These are phyloP conservation scores for Pontoporia blainvillei DNA, from an alignment of 2,113 vertebrate species.

Conservation along the genomic window DNA sequence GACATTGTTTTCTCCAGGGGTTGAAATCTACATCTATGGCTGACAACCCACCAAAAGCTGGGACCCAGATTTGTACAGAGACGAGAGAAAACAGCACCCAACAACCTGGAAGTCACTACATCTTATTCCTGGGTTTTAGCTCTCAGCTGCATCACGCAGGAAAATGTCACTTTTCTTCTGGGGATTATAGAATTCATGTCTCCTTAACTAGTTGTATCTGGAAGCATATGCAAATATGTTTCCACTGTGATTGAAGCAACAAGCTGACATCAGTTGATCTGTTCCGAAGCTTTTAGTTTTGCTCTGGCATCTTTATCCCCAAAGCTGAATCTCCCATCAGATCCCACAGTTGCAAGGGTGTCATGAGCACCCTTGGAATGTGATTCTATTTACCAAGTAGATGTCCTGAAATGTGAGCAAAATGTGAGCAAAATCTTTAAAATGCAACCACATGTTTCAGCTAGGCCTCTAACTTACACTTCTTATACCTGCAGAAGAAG, in stretches of 20 bases:
- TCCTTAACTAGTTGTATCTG: conserved; percentile 97
- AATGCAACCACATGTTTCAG: not conserved
- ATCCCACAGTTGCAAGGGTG: conserved; percentile 93
- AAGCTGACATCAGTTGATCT: conserved; percentile 95
- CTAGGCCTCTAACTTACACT: not conserved
- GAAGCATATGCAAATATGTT: conserved; percentile 98
- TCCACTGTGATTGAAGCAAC: conserved; percentile 94
- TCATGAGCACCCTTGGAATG: conserved; percentile 92
- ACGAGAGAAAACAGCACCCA: conserved; percentile 18
- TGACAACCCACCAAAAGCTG: conserved; percentile 37
- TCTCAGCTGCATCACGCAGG: conserved; percentile 95
- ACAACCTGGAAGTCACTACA: conserved; percentile 82
- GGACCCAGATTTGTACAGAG: conserved; percentile 22
- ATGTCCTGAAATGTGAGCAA: not conserved
- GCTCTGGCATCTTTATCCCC: conserved; percentile 98
- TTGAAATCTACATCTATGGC: not conserved
- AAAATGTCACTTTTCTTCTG: conserved; percentile 99
- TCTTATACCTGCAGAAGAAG: not conserved
- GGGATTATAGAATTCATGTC: conserved; percentile 97
- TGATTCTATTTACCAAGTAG: conserved; percentile 86
- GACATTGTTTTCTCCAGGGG: conserved; percentile 29
- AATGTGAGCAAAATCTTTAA: not conserved
- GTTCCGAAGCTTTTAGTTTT: conserved; percentile 96
- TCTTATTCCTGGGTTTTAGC: conserved; percentile 96
- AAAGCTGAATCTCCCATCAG: conserved; percentile 96